Evolutionary conservation across 2,888 invertebrate genomes (phyloP).

Genomic region (Nebria salina): DNA sequence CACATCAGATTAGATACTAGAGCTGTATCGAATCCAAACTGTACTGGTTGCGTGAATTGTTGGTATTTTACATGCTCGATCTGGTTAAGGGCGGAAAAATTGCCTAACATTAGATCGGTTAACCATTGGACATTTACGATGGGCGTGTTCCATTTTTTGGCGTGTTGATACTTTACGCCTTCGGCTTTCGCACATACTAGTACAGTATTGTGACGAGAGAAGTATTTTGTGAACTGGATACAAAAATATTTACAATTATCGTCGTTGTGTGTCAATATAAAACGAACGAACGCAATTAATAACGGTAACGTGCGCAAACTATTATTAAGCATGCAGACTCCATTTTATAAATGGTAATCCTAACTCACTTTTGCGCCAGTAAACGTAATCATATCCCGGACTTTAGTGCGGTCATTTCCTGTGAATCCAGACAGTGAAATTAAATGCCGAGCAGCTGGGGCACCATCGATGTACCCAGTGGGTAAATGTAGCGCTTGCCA

Average conservation of each 20-base stretch:
- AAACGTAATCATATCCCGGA: conserved; percentile 85
- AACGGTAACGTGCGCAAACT: too few species aligned
- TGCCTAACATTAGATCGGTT: conserved; percentile 90
- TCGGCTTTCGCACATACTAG: conserved; percentile 83
- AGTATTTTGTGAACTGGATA: conserved; percentile 74
- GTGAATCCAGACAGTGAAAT: conserved; percentile 90
- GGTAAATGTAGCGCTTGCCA: conserved; percentile 96
- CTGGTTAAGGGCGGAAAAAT: conserved; percentile 82
- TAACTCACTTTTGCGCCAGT: conserved; percentile 84
- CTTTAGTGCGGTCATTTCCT: conserved; percentile 81
- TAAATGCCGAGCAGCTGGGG: conserved; percentile 80
- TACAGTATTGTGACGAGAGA: conserved; percentile 82
- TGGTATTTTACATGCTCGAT: conserved; percentile 87
- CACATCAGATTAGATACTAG: conserved; percentile 90
- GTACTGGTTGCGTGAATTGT: conserved; percentile 81
- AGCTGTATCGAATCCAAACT: conserved; percentile 87
- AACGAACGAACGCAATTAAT: not conserved
- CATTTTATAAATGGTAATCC: conserved; percentile 55
- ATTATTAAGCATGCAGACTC: too few species aligned
- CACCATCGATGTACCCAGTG: conserved; percentile 68
- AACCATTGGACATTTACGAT: conserved; percentile 95
- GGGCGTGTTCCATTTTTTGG: conserved; percentile 91
- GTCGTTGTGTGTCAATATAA: conserved; percentile 23
- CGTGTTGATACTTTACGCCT: conserved; percentile 87
- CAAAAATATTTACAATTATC: not conserved